Conservation (phyloP, 2,888 invertebrate species). For the Caradrina clavipalpis region DNA sequence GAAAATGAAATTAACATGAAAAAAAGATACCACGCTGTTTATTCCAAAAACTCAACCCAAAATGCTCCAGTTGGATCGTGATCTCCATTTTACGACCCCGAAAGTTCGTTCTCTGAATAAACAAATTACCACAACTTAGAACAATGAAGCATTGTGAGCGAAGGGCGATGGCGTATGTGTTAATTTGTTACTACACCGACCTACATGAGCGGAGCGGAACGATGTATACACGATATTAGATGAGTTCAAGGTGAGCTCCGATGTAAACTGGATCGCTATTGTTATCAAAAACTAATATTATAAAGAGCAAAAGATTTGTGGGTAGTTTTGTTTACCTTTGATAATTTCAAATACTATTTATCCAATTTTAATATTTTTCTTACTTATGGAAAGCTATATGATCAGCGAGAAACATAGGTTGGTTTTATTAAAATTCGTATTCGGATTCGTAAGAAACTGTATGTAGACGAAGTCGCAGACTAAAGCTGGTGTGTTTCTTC, state of each 20-base stretch:
- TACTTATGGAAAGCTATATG: too few species aligned
- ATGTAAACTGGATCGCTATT: constrained; percentile 8
- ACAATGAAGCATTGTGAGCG: constrained; percentile 74
- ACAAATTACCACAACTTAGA: constrained; percentile 72
- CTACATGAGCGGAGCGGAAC: constrained; percentile 60
- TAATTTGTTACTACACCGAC: constrained; percentile 73
- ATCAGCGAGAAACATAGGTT: too few species aligned
- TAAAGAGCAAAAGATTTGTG: too few species aligned
- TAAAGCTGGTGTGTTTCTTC: too few species aligned
- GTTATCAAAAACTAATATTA: too few species aligned
- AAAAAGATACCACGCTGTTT: constrained; percentile 1
- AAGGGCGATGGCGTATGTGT: constrained; percentile 71
- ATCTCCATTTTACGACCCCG: constrained; percentile 64
- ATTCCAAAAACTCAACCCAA: constrained; percentile 12
- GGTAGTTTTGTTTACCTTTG: too few species aligned
- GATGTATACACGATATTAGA: constrained; percentile 56
- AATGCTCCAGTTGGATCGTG: constrained; percentile 59
- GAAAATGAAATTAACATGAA: neutral
- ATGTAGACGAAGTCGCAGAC: too few species aligned
- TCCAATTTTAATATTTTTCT: too few species aligned
- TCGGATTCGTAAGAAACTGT: too few species aligned
- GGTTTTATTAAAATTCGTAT: too few species aligned
- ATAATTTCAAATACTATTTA: too few species aligned
- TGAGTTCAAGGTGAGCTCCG: constrained; percentile 44
- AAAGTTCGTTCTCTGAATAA: constrained; percentile 61